phyloP scores from a whole-genome alignment of 1,140 invertebrate genomes.

The Anastatus disparis region DNA sequence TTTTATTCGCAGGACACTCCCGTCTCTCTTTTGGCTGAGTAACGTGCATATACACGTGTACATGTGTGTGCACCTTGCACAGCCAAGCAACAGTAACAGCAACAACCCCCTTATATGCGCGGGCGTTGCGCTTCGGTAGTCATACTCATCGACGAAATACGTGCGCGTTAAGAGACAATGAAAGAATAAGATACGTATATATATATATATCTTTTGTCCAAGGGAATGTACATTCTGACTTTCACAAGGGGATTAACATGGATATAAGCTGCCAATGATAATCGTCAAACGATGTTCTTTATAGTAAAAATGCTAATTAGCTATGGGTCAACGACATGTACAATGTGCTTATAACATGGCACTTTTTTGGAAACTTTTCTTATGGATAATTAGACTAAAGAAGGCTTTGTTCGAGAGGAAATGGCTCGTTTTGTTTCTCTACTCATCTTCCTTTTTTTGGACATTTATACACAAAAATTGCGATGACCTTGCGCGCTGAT shows the following conservation, averaged over 20 bases:
- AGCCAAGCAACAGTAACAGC: no score
- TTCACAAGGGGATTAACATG: no score
- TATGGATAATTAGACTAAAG: not conserved
- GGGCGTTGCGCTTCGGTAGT: constrained; percentile 18
- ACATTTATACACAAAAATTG: not conserved
- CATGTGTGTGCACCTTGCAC: not conserved
- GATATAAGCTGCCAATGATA: no score
- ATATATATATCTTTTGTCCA: not conserved
- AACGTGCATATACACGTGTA: not conserved
- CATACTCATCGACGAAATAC: not conserved
- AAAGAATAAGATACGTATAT: not conserved
- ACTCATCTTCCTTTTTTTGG: not conserved
- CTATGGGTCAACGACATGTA: constrained; percentile 13
- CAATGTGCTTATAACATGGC: no score
- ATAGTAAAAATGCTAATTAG: no score
- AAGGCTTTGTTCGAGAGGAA: not conserved
- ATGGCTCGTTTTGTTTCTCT: constrained; percentile 5
- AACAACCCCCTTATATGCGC: no score
- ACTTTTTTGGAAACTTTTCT: not conserved
- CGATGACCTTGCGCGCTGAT: not conserved
- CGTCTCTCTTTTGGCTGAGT: not conserved
- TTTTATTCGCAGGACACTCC: constrained; percentile 4
- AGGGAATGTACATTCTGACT: not conserved
- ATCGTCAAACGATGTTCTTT: no score
- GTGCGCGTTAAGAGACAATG: not conserved